Conservation (phyloP, 2,888 invertebrate species). For the Eucriotettix oculatus region DNA sequence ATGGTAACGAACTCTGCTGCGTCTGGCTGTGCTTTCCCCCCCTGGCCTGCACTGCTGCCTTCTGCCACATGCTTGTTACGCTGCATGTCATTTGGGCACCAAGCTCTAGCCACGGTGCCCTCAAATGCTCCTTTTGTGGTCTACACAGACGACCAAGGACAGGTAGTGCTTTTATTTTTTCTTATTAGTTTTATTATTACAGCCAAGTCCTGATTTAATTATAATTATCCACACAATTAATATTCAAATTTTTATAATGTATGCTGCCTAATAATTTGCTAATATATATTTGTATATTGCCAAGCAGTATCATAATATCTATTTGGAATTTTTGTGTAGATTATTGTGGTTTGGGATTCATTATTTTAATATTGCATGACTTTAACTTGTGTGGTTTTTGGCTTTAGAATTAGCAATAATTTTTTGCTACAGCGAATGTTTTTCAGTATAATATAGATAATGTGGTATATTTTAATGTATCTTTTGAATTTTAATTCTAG, state of each 20-base stretch:
- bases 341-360: no score
- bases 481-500: background rate
- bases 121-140: constrained; percentile 85
- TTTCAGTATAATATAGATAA: background rate
- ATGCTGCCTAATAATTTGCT: no score
- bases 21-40: constrained; percentile 9
- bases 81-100: constrained; percentile 12
- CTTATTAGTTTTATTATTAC: background rate
- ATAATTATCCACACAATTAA: no score
- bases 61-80: constrained; percentile 11
- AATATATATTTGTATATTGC: no score
- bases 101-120: constrained; percentile 38
- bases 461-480: constrained; percentile 13
- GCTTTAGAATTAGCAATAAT: no score
- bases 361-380: no score
- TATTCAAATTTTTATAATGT: no score
- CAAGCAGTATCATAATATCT: no score
- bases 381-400: no score
- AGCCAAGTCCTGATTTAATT: no score
- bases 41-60: constrained; percentile 10
- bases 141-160: constrained; percentile 91
- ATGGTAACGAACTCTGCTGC: constrained; percentile 8
- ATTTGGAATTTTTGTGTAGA: no score
- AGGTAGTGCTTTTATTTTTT: constrained; percentile 41
- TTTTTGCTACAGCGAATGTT: no score